A percentile compares a stretch with the other conserved stretches of the same genome.
phyloP scores from a whole-genome alignment of 2,113 vertebrate genomes.

The Serinus canaria region DNA sequence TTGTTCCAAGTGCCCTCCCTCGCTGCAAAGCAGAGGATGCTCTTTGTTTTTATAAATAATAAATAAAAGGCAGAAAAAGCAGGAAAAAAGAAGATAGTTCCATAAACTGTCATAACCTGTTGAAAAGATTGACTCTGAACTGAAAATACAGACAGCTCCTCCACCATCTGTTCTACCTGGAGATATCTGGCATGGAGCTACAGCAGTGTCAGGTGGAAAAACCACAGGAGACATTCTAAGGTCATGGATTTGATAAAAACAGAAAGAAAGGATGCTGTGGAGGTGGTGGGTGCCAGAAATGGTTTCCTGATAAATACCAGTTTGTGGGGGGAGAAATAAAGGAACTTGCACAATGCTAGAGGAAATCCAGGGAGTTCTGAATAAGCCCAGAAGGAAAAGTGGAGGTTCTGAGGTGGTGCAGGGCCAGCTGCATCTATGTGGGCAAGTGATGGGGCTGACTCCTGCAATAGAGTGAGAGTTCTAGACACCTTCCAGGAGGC shows the following conservation, averaged over 20 bases:
- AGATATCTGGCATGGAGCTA: constrained; percentile 34
- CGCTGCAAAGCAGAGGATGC: background rate
- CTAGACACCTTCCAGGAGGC: background rate
- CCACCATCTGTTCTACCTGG: constrained; percentile 70
- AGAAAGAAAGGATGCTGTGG: constrained; percentile 14
- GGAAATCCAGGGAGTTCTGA: background rate
- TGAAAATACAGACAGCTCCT: constrained; percentile 22
- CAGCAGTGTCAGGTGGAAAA: constrained; percentile 27
- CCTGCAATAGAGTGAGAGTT: background rate
- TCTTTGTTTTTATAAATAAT: background rate
- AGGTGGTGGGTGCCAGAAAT: constrained; percentile 2
- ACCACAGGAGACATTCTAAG: constrained; percentile 59
- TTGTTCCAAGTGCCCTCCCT: background rate
- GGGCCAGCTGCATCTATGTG: background rate
- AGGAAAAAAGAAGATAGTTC: background rate
- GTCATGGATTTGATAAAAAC: constrained; percentile 39
- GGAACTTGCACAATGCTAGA: background rate
- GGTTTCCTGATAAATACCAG: background rate
- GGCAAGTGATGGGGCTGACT: background rate
- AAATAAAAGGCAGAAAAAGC: background rate
- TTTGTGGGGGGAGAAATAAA: background rate
- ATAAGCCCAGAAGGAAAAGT: background rate
- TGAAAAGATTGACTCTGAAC: constrained; percentile 52
- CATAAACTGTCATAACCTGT: constrained; percentile 22
- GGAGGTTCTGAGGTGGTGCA: background rate